Evolutionary conservation across 2,113 vertebrate genomes (phyloP).

Genomic region (Aphyosemion australe): DNA sequence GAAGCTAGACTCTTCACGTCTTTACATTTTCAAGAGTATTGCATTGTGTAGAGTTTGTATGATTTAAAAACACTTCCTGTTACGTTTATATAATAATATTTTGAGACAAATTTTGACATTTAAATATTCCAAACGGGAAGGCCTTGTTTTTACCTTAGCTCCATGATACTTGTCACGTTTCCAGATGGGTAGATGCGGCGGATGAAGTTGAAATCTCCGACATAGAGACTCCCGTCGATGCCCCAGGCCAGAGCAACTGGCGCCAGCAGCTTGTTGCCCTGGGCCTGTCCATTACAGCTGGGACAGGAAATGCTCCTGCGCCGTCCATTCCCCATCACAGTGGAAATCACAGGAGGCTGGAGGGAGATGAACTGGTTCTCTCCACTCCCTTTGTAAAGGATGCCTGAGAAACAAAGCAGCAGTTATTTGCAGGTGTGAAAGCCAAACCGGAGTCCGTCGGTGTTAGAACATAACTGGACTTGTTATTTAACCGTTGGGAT

Average conservation of each 20-base stretch:
- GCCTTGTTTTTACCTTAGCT: constrained; percentile 86
- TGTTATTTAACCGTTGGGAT: constrained; percentile 2
- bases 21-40: not conserved
- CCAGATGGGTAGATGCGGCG: constrained; percentile 94
- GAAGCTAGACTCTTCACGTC: not conserved
- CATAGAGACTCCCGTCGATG: constrained; percentile 93
- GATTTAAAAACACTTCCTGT: not conserved
- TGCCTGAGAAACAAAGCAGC: constrained; percentile 78
- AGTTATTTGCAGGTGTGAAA: constrained; percentile 19
- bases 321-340: constrained; percentile 97
- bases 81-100: not conserved
- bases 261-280: constrained; percentile 96
- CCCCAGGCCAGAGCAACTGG: constrained; percentile 94
- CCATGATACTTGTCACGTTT: constrained; percentile 96
- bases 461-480: not conserved
- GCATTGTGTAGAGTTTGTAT: not conserved
- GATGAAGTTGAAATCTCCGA: constrained; percentile 99
- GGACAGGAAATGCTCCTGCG: constrained; percentile 97
- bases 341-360: constrained; percentile 92
- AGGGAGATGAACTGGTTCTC: constrained; percentile 98
- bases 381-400: constrained; percentile 96
- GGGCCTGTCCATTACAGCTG: constrained; percentile 96
- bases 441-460: constrained; percentile 10
- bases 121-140: no score
- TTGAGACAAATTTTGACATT: not conserved